Evolutionary conservation across 2,888 invertebrate genomes (phyloP).

Genomic region (Norana najaformis): DNA sequence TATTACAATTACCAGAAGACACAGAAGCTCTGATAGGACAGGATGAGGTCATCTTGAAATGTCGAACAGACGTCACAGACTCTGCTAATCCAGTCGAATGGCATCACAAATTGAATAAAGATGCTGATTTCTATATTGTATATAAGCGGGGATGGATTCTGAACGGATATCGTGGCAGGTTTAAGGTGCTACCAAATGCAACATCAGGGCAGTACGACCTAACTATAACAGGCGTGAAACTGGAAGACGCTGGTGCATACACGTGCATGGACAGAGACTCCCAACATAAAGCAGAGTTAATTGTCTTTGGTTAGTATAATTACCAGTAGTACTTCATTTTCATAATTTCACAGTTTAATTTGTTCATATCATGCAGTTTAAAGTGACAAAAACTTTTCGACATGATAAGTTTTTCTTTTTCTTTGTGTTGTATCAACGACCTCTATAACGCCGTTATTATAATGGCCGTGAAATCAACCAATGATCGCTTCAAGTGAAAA

Average conservation of each 20-base stretch:
- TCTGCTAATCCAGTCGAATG: not conserved
- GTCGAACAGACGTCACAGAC: not conserved
- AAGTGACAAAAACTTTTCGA: not conserved
- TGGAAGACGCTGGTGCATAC: not conserved
- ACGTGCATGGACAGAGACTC: not conserved
- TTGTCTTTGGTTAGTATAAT: not conserved
- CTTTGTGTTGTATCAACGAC: not conserved
- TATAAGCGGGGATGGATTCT: not conserved
- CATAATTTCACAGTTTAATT: not conserved
- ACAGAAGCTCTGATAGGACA: not conserved
- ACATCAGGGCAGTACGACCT: not conserved
- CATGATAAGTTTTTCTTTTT: not conserved
- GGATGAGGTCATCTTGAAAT: not conserved
- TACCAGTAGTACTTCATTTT: not conserved
- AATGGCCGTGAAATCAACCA: too few species aligned
- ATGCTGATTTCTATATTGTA: not conserved
- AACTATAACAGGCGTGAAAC: not conserved
- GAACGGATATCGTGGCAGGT: not conserved
- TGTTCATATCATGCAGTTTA: not conserved
- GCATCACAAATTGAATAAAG: not conserved
- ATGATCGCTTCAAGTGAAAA: too few species aligned
- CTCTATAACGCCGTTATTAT: too few species aligned
- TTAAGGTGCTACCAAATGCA: not conserved
- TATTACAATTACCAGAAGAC: not conserved
- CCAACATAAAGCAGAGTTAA: not conserved